These are phyloP conservation scores for Cordilura impudica DNA, from an alignment of 2,888 invertebrate genomes.

Conservation along the genomic window DNA sequence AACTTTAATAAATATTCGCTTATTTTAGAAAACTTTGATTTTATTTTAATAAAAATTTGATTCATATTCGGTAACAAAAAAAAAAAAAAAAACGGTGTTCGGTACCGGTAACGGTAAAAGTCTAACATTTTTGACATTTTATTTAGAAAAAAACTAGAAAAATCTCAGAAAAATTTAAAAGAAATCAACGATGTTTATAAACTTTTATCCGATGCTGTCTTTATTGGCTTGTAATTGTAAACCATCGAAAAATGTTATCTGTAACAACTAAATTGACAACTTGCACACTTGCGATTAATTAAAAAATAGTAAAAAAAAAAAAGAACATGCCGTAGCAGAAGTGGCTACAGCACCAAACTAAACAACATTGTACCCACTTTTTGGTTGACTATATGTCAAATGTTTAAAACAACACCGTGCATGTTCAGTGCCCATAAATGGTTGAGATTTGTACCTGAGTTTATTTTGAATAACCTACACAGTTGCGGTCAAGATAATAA, in stretches of 20 bases:
- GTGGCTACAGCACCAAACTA: neutral
- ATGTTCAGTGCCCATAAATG: slow-evolving; percentile 40
- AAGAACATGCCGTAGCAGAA: neutral
- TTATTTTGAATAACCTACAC: slow-evolving; percentile 48
- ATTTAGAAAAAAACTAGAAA: too few species aligned
- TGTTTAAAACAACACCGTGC: slow-evolving; percentile 2
- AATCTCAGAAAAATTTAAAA: too few species aligned
- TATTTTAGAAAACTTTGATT: too few species aligned
- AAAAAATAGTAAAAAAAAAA: slow-evolving; percentile 45
- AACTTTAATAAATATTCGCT: too few species aligned
- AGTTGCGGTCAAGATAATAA: too few species aligned
- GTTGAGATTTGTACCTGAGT: slow-evolving; percentile 41
- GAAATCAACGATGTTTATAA: too few species aligned
- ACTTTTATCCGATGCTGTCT: neutral
- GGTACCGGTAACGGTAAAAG: too few species aligned
- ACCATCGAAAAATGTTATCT: slow-evolving; percentile 68
- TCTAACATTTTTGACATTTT: too few species aligned
- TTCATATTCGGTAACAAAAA: too few species aligned
- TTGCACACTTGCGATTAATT: slow-evolving; percentile 66
- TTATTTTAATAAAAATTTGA: too few species aligned
- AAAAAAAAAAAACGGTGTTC: too few species aligned
- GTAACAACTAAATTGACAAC: slow-evolving; percentile 71
- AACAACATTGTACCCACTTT: neutral
- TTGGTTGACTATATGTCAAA: neutral
- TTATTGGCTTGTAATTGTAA: neutral